Conservation (phyloP, 2,888 invertebrate genomes). For the Lasioglossum zephyrum region DNA sequence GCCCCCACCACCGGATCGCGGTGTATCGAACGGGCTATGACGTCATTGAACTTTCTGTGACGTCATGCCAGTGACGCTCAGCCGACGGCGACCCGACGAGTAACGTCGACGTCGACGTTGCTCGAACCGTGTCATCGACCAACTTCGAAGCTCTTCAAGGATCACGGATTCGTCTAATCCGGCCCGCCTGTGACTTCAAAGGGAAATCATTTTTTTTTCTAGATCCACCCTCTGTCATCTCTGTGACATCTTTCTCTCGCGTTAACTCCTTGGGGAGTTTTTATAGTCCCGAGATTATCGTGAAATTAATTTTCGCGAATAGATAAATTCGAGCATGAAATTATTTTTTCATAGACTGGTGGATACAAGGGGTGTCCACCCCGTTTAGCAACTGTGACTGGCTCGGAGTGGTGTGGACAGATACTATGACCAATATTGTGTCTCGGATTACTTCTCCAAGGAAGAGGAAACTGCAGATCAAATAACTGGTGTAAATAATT, state of each 20-base stretch:
- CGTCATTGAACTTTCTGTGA: slow-evolving; percentile 80
- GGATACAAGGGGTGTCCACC: not conserved
- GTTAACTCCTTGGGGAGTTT: not conserved
- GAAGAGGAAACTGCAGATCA: not conserved
- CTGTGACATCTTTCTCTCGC: not conserved
- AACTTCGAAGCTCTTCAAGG: slow-evolving; percentile 10
- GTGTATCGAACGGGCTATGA: slow-evolving; percentile 81
- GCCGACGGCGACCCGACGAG: not conserved
- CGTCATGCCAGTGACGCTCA: slow-evolving; percentile 77
- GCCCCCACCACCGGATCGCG: slow-evolving; percentile 64
- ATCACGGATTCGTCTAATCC: not conserved
- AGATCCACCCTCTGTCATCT: not conserved
- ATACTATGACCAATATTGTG: not conserved
- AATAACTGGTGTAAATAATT: not conserved
- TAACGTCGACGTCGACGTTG: too few species aligned
- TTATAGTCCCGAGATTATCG: too few species aligned
- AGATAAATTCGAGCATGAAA: not conserved
- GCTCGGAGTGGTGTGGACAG: not conserved
- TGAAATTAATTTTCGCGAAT: too few species aligned
- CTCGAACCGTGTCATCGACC: slow-evolving; percentile 47
- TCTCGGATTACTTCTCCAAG: not conserved
- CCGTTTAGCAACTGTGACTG: not conserved
- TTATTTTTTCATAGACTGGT: not conserved
- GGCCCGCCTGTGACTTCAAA: not conserved
- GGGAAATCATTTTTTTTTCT: not conserved